Evolutionary conservation across 2,797 vertebrate genomes (phyloP).

Genomic region (Chloroceryle inda): DNA sequence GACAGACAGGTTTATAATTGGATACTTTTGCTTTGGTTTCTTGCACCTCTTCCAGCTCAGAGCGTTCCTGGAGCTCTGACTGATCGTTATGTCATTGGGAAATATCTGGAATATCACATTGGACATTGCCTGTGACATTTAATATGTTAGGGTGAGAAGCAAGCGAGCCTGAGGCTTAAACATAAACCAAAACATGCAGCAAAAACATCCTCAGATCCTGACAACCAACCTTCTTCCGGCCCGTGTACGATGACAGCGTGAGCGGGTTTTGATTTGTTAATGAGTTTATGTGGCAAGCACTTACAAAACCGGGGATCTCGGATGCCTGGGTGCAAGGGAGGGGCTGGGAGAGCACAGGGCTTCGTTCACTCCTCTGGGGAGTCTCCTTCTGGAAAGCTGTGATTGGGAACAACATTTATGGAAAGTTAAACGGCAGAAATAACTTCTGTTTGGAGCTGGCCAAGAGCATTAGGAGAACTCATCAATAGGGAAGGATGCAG

Average conservation of each 20-base stretch:
- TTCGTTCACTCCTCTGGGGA: not conserved
- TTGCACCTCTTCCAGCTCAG: not conserved
- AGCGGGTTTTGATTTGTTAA: not conserved
- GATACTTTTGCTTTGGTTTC: not conserved
- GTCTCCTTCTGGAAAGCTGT: not conserved
- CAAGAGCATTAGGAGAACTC: not conserved
- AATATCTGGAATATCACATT: not conserved
- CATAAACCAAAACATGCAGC: not conserved
- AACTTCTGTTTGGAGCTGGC: not conserved
- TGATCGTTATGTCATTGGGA: not conserved
- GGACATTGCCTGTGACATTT: not conserved
- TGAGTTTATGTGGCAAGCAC: not conserved
- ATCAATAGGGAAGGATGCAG: not conserved
- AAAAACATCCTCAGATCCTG: not conserved
- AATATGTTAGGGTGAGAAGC: not conserved
- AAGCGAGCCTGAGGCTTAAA: not conserved
- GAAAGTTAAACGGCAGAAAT: not conserved
- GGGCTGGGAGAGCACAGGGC: not conserved
- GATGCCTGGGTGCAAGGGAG: not conserved
- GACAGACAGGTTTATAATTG: not conserved
- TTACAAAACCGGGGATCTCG: rapidly evolving
- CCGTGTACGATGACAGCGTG: rapidly evolving
- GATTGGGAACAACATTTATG: not conserved
- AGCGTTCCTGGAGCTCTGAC: not conserved
- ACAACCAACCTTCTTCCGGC: not conserved